These are phyloP conservation scores for Diplodus sargus DNA, from an alignment of 2,797 vertebrate species.

Conservation along the genomic window DNA sequence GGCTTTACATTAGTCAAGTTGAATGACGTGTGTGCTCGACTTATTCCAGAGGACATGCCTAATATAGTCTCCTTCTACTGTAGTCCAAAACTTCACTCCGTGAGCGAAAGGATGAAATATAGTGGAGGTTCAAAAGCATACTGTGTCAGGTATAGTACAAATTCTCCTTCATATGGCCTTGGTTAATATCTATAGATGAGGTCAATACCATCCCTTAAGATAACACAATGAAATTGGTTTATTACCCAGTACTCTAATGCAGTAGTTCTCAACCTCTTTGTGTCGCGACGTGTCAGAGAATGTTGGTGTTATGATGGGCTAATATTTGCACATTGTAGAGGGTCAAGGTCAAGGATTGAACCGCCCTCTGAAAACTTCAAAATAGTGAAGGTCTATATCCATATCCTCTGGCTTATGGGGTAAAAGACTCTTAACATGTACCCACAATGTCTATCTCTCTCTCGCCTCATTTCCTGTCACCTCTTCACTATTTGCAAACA, in stretches of 20 bases:
- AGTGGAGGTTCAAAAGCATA: neutral
- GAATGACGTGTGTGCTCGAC: slow-evolving; percentile 48
- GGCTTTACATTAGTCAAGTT: slow-evolving; percentile 61
- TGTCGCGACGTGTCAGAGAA: too few species aligned
- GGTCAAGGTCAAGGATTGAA: too few species aligned
- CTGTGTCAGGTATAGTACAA: neutral
- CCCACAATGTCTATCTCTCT: neutral
- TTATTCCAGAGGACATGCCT: slow-evolving; percentile 26
- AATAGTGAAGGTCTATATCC: too few species aligned
- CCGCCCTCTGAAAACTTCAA: too few species aligned
- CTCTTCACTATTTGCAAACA: neutral
- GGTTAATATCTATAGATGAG: slow-evolving; percentile 1
- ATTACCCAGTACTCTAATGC: neutral
- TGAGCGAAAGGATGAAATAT: neutral
- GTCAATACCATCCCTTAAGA: neutral
- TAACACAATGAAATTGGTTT: slow-evolving; percentile 13
- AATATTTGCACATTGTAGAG: too few species aligned
- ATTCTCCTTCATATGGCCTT: slow-evolving; percentile 28
- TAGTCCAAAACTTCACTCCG: slow-evolving; percentile 2
- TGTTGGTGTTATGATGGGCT: too few species aligned
- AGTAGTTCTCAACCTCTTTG: too few species aligned
- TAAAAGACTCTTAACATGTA: too few species aligned
- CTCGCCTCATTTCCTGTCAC: neutral
- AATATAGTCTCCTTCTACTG: neutral
- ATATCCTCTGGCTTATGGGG: too few species aligned